These are phyloP conservation scores for Brachionus angularis DNA, from an alignment of 1,140 invertebrate genomes.

Conservation along the genomic window DNA sequence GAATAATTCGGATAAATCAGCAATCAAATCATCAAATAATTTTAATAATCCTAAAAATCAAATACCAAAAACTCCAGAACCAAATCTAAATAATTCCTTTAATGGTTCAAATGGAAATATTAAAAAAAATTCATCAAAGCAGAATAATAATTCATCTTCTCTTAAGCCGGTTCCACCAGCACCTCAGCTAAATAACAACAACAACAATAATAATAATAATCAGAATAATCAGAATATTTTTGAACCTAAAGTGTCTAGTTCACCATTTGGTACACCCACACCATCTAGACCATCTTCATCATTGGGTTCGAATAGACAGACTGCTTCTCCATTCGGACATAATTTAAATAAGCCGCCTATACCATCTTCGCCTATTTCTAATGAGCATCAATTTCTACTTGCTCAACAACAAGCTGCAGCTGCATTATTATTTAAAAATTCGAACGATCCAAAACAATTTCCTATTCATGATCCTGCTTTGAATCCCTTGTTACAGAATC, in stretches of 20 bases:
- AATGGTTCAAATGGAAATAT: no score
- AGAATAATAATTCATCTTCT: no score
- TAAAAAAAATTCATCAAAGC: no score
- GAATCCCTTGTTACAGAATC: neutral
- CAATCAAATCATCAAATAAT: no score
- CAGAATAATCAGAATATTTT: no score
- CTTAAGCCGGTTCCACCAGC: no score
- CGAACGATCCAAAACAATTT: neutral
- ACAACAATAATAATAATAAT: no score
- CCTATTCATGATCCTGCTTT: neutral
- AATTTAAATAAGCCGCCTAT: conserved; percentile 24
- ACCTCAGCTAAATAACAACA: no score
- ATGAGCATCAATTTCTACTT: neutral
- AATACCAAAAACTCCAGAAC: neutral
- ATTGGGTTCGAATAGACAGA: neutral
- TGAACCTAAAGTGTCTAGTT: neutral
- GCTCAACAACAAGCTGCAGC: conserved; percentile 16
- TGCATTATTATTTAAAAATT: neutral
- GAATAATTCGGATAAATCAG: neutral
- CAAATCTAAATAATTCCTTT: conserved; percentile 2
- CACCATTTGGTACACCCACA: neutral
- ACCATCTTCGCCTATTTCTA: neutral
- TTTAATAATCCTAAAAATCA: no score
- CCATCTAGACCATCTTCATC: neutral
- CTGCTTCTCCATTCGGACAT: conserved; percentile 4